phyloP scores from a whole-genome alignment of 2,797 vertebrate species.

The Gadopsis marmoratus region DNA sequence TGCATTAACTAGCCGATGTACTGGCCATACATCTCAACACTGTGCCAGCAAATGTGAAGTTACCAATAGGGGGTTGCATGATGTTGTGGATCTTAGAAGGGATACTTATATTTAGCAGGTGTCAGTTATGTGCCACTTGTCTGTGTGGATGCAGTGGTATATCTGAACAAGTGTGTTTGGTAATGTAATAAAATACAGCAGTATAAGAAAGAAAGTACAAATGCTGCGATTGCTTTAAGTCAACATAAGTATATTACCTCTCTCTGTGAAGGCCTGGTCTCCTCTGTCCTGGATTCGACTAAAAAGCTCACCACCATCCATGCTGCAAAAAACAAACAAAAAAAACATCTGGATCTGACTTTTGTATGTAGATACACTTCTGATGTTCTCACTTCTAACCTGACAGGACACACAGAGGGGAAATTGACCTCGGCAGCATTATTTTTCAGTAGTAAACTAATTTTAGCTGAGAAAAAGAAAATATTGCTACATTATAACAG shows the following conservation, averaged over 20 bases:
- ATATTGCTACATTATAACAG: neutral
- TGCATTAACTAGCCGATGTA: neutral
- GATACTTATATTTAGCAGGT: neutral
- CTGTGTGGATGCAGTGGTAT: neutral
- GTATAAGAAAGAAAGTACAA: too few relatives aligned
- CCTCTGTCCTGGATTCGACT: slow-evolving; percentile 97
- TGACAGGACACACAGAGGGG: neutral
- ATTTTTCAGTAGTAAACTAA: neutral
- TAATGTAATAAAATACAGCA: neutral
- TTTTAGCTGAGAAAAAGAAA: neutral
- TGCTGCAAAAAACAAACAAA: slow-evolving; percentile 79
- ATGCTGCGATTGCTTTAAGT: neutral
- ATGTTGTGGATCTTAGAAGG: neutral
- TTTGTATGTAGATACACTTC: neutral
- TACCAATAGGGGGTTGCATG: neutral
- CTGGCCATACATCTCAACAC: neutral
- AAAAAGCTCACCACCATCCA: slow-evolving; percentile 98
- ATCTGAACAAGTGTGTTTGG: neutral
- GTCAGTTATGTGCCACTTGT: neutral
- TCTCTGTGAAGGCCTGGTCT: slow-evolving; percentile 98
- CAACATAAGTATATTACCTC: slow-evolving; percentile 84
- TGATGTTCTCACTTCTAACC: too few relatives aligned
- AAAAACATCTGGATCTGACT: neutral
- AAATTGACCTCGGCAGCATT: slow-evolving; percentile 13
- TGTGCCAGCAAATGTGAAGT: neutral